These are phyloP conservation scores for Anthonomus grandis DNA, from an alignment of 1,140 invertebrate species.

Conservation along the genomic window DNA sequence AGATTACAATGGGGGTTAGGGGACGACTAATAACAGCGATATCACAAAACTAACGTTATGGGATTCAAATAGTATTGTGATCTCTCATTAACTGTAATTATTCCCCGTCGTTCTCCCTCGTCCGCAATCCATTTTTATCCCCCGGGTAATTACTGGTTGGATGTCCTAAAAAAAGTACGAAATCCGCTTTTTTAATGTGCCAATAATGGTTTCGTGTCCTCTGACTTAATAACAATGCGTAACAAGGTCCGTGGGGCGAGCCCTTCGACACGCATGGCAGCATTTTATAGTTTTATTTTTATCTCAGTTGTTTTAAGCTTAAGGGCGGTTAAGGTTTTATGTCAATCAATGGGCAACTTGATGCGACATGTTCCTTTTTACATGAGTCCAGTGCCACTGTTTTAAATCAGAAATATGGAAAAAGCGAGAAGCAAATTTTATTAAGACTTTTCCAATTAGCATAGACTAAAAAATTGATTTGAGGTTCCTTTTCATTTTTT, in stretches of 20 bases:
- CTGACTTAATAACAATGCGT: conserved; percentile 18
- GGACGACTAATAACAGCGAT: conserved; percentile 15
- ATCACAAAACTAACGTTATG: conserved; percentile 21
- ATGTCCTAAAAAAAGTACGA: conserved; percentile 11
- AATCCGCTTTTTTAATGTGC: not conserved
- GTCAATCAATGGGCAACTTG: no score
- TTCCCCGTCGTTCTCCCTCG: conserved; percentile 12
- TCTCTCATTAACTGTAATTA: conserved; percentile 23
- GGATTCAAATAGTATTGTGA: conserved; percentile 18
- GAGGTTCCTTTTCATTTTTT: no score
- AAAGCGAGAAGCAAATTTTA: no score
- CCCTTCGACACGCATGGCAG: conserved; percentile 12
- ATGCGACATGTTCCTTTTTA: no score
- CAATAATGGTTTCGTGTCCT: conserved; percentile 6
- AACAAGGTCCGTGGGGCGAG: conserved; percentile 5
- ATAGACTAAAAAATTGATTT: no score
- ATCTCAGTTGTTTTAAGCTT: no score
- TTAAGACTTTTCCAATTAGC: no score
- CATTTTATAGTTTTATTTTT: no score
- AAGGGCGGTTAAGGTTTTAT: no score
- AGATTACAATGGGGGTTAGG: conserved; percentile 17
- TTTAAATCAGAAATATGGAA: no score
- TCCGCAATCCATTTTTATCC: not conserved
- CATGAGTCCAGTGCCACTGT: no score
- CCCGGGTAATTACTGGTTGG: conserved; percentile 2